Conservation (phyloP, 2,113 vertebrate genomes). For the Bos indicus region DNA sequence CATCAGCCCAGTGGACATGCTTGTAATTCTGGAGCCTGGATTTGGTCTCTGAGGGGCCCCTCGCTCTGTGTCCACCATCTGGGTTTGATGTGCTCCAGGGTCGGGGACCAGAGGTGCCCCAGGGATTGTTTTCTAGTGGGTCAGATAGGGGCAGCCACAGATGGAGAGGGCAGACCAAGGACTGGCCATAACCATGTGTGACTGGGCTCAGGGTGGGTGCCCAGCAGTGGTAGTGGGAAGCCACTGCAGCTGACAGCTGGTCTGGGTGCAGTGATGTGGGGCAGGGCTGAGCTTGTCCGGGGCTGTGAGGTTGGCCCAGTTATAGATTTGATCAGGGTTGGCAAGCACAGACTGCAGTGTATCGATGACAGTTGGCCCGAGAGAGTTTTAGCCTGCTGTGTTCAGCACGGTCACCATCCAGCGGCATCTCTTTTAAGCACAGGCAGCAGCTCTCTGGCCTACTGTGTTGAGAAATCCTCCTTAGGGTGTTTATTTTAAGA, state of each 20-base stretch:
- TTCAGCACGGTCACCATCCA: fast-evolving
- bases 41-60: neutral
- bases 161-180: neutral
- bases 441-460: neutral
- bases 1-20: neutral
- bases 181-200: neutral
- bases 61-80: neutral
- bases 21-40: neutral
- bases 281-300: neutral
- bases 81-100: neutral
- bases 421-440: fast-evolving
- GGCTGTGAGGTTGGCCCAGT: neutral
- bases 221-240: neutral
- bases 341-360: neutral
- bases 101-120: neutral
- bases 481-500: neutral
- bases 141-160: neutral
- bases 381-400: neutral
- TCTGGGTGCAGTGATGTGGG: neutral
- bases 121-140: neutral
- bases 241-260: neutral
- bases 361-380: fast-evolving
- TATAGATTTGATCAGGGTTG: neutral
- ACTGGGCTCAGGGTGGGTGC: neutral
- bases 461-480: neutral